Percentiles rank a stretch among this genome's conserved stretches.
phyloP scores from a whole-genome alignment of 2,113 vertebrate genomes.

The Hypocryptadius cinnamomeus region DNA sequence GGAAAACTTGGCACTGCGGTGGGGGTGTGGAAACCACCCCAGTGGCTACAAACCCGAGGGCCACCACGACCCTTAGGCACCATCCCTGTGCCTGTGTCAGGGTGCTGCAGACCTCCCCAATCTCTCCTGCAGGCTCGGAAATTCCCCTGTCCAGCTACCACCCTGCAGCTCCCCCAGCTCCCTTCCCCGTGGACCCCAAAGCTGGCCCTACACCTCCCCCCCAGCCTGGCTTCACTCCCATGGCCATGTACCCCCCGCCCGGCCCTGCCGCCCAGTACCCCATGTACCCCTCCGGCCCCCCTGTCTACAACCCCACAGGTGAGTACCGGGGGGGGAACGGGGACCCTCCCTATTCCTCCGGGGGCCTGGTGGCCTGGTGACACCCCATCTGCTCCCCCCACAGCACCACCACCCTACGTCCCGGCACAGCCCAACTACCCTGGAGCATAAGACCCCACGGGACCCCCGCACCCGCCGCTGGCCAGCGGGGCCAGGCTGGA shows the following conservation, averaged over 20 bases:
- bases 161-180: background rate
- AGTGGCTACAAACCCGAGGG: fast-evolving
- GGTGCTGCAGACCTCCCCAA: background rate
- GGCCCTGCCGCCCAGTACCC: background rate
- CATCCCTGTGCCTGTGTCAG: background rate
- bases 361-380: background rate
- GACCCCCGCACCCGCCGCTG: background rate
- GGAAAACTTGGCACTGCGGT: background rate
- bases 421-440: slow-evolving; percentile 16
- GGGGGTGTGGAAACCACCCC: background rate
- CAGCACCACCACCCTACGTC: slow-evolving; percentile 14
- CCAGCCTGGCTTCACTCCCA: background rate
- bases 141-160: background rate
- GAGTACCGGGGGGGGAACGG: background rate
- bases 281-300: background rate
- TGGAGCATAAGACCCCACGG: background rate
- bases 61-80: background rate
- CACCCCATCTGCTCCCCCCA: fast-evolving
- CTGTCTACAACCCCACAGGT: slow-evolving; percentile 32
- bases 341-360: too few species aligned
- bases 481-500: background rate
- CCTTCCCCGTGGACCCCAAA: background rate
- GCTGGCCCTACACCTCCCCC: background rate
- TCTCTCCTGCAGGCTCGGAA: background rate
- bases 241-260: background rate